phyloP scores from a whole-genome alignment of 2,797 vertebrate genomes.

The Megalops cyprinoides region DNA sequence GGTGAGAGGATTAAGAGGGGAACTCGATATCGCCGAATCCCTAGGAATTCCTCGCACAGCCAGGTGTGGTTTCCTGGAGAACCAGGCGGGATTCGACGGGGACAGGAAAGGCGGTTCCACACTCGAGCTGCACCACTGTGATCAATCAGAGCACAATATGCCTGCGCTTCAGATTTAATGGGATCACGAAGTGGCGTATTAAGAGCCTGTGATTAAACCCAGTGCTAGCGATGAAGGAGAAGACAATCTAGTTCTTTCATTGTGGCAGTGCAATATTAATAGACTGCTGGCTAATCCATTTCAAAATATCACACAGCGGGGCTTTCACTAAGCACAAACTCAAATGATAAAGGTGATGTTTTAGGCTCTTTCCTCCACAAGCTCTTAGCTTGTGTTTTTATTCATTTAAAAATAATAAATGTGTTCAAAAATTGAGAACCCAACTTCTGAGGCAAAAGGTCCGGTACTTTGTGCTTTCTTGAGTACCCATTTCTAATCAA shows the following conservation, averaged over 20 bases:
- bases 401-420: too few species aligned
- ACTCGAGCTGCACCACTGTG: neutral
- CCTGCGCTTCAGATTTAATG: neutral
- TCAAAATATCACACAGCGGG: neutral
- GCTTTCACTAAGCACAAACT: slow-evolving; percentile 12
- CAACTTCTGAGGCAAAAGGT: too few species aligned
- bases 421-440: too few species aligned
- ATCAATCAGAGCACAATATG: neutral
- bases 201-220: neutral
- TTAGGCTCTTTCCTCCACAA: neutral
- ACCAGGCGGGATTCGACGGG: too few species aligned
- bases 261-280: slow-evolving; percentile 18
- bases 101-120: too few species aligned
- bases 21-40: too few species aligned
- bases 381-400: too few species aligned
- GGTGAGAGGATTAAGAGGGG: too few species aligned
- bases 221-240: neutral
- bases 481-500: too few species aligned
- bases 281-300: slow-evolving; percentile 1
- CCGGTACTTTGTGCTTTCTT: too few species aligned
- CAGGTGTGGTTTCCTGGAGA: too few species aligned
- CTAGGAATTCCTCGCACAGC: too few species aligned
- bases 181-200: neutral
- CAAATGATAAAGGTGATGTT: neutral
- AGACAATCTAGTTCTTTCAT: neutral